These are phyloP conservation scores for Oreamnos americanus DNA, from an alignment of 2,113 vertebrate genomes.

Conservation along the genomic window DNA sequence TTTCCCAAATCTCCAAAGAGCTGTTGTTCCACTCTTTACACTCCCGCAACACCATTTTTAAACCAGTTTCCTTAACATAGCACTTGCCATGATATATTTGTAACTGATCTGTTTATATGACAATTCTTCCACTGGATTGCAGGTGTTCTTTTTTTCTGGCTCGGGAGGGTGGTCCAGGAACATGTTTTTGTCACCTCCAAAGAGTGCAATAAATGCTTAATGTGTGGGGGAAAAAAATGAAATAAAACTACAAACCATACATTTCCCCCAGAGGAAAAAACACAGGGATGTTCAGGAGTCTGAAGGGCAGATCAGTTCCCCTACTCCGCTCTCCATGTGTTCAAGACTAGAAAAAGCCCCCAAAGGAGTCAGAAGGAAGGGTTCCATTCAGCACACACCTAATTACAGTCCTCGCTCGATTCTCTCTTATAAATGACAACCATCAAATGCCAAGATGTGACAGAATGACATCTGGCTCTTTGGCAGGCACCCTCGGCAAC, in stretches of 20 bases:
- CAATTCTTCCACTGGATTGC: neutral
- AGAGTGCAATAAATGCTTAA: neutral
- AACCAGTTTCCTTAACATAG: neutral
- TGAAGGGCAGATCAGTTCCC: neutral
- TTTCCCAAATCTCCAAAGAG: slow-evolving; percentile 1
- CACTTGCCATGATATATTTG: neutral
- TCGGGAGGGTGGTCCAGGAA: neutral
- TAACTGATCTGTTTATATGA: neutral
- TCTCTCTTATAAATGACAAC: slow-evolving; percentile 76
- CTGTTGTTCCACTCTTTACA: neutral
- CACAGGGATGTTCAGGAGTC: neutral
- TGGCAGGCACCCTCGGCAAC: slow-evolving; percentile 78
- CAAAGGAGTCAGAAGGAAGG: slow-evolving; percentile 18
- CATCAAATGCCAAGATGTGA: slow-evolving; percentile 75
- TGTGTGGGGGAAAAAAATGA: neutral
- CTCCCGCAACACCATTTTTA: neutral
- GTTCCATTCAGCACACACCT: slow-evolving; percentile 68
- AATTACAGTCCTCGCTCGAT: slow-evolving; percentile 67
- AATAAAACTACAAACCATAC: neutral
- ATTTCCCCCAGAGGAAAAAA: neutral
- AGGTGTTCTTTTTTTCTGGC: neutral
- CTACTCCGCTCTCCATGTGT: neutral
- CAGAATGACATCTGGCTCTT: slow-evolving; percentile 82
- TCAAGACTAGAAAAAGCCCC: slow-evolving; percentile 46
- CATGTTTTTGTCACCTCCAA: neutral